Percentiles rank a stretch among this genome's conserved stretches.
Conservation (phyloP, 92 coral and sea anemone genomes). For the Paragorgia papillata region DNA sequence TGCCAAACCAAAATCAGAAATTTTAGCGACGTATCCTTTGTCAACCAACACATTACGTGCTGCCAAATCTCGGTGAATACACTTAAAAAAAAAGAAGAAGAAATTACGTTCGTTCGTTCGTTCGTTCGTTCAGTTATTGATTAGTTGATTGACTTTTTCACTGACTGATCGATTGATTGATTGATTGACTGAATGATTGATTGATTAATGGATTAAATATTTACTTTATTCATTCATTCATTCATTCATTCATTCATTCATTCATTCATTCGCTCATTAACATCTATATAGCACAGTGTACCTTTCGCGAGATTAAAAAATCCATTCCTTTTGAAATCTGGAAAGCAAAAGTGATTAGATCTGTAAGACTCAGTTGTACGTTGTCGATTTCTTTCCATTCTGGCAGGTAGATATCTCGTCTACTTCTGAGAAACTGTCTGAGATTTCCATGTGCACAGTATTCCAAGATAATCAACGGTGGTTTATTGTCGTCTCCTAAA, state of each 20-base stretch:
- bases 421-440: constrained; percentile 79
- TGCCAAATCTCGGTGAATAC: constrained; percentile 94
- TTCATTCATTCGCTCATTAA: too few species aligned
- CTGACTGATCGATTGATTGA: too few species aligned
- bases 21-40: constrained; percentile 76
- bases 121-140: too few species aligned
- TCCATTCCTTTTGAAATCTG: constrained; percentile 91
- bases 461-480: constrained; percentile 80
- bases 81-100: constrained; percentile 45
- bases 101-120: too few species aligned
- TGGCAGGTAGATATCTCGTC: constrained; percentile 76
- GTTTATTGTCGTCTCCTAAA: too few species aligned
- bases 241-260: too few species aligned
- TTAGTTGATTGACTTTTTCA: too few species aligned
- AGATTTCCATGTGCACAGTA: constrained; percentile 89
- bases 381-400: constrained; percentile 87
- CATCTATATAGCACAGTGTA: not conserved
- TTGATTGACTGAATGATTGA: too few species aligned
- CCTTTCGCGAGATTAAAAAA: constrained; percentile 75
- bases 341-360: constrained; percentile 73
- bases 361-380: constrained; percentile 63
- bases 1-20: constrained; percentile 94
- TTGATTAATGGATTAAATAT: too few species aligned
- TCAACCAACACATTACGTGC: constrained; percentile 93
- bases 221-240: too few species aligned